These are phyloP conservation scores for Acrocephalus scirpaceus DNA, from an alignment of 2,797 vertebrate genomes.

Conservation along the genomic window DNA sequence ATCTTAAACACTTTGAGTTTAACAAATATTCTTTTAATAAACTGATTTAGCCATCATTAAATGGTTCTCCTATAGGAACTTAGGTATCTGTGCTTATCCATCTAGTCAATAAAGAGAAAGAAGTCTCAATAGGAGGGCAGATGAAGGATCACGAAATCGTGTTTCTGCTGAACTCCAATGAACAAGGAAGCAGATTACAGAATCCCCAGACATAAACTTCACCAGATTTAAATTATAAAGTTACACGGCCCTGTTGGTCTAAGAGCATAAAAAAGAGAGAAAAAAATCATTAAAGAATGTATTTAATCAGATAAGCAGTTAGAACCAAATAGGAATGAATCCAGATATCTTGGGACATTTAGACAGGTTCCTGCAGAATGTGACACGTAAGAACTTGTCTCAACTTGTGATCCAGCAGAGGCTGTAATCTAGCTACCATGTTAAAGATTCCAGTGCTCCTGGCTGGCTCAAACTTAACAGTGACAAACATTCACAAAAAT, in stretches of 20 bases:
- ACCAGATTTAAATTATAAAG: neutral
- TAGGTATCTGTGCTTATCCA: neutral
- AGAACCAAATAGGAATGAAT: neutral
- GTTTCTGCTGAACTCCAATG: neutral
- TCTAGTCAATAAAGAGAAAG: neutral
- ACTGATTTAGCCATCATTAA: neutral
- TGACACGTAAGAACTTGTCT: fast-evolving
- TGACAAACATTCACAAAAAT: neutral
- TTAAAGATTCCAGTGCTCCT: neutral
- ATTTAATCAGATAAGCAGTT: neutral
- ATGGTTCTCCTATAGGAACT: neutral
- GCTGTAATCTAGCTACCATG: neutral
- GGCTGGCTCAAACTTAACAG: neutral
- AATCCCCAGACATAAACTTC: neutral
- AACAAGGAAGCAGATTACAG: neutral
- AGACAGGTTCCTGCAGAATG: neutral
- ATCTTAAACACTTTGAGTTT: neutral
- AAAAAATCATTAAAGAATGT: neutral
- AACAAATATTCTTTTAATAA: neutral
- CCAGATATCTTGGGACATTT: neutral
- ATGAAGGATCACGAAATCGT: fast-evolving
- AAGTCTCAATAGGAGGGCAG: neutral
- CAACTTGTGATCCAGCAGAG: neutral
- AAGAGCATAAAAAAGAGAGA: neutral
- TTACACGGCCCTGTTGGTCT: neutral